A percentile compares a stretch with the other conserved stretches of the same genome.
phyloP scores from a whole-genome alignment of 2,113 vertebrate species.

The Megaceryle maxima region DNA sequence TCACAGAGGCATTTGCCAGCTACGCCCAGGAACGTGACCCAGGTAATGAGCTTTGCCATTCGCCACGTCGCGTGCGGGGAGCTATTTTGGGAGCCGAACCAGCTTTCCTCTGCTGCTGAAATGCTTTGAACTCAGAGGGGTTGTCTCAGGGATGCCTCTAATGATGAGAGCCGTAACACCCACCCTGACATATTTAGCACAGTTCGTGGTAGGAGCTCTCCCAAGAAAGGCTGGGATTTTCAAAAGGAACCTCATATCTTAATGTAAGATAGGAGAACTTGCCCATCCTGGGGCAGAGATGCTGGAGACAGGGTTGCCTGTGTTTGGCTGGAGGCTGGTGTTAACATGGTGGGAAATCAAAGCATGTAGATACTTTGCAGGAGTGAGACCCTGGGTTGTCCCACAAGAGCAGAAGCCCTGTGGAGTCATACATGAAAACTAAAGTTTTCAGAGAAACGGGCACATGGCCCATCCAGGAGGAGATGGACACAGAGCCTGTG shows the following conservation, averaged over 20 bases:
- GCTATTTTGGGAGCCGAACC: not conserved
- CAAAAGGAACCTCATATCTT: rapidly evolving
- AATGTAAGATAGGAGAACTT: not conserved
- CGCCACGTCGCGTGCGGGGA: rapidly evolving
- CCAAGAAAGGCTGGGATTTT: not conserved
- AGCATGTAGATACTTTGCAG: not conserved
- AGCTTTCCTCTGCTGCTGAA: not conserved
- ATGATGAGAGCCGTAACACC: not conserved
- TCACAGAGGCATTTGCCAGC: not conserved
- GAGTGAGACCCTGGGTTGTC: not conserved
- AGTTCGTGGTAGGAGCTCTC: not conserved
- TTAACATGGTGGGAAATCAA: not conserved
- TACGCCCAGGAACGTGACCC: not conserved
- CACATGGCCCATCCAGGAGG: not conserved
- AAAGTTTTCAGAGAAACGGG: not conserved
- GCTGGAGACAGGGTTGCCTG: rapidly evolving
- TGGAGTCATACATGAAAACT: not conserved
- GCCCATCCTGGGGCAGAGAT: not conserved
- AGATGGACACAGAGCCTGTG: not conserved
- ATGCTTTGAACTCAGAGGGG: not conserved
- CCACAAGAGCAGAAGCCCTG: not conserved
- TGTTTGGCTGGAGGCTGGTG: not conserved
- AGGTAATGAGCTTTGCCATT: slow-evolving; percentile 31
- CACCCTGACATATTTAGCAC: not conserved
- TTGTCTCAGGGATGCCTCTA: not conserved